Base-by-base conservation (phyloP, 2,113 vertebrate genomes). In the Rhizomys pruinosus region DNA sequence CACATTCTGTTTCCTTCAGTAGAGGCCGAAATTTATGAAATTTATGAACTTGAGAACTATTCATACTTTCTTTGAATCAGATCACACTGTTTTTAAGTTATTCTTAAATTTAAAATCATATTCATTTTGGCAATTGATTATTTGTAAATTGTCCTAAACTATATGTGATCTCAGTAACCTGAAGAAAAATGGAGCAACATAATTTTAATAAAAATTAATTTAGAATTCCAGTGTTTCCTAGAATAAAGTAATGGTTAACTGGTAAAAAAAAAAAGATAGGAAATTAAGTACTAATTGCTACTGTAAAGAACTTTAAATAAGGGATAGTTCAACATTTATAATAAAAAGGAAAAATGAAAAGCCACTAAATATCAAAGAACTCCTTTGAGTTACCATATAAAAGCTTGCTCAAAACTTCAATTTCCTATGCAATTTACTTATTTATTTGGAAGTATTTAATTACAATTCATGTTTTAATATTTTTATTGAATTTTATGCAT, bases 331-430 rank as follows among this genome's bases (percentile, higher is more conserved):
- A 87, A 77, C 17, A 81, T 34, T 68, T 47, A 73, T 59, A 2
- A 47, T 87, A 68, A 79, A 89, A 72, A 55, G 72, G 23, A 87
- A 93, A 90, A 77, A 22, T 73, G 64, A 93, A 82, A 76, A 37
- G 55, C 42, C n/a, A 64, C 39, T 87, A 23, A n/a, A 72, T 63
- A 55, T 84, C 71, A 72, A 84, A 37, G 7, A 78, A 82, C 44
- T 84, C 17, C 87, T 81, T 34, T 81, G 44, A 37, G 3, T 32
- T 93, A 23, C 22, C n/a, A 82, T 64, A 23, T 69, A 44, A 77
- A 87, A 55, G 61, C 77, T 22, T 52, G 17, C 63, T 90, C 57
- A 25, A 64, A 64, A 77, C 37, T 71, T 22, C 15, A 81, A 71
- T 78, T 71, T 81, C 37, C 81, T 87, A 64, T 16, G 55, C 15